Evolutionary conservation across 2,797 vertebrate genomes (phyloP).

Genomic region (Pseudomugil tenellus): DNA sequence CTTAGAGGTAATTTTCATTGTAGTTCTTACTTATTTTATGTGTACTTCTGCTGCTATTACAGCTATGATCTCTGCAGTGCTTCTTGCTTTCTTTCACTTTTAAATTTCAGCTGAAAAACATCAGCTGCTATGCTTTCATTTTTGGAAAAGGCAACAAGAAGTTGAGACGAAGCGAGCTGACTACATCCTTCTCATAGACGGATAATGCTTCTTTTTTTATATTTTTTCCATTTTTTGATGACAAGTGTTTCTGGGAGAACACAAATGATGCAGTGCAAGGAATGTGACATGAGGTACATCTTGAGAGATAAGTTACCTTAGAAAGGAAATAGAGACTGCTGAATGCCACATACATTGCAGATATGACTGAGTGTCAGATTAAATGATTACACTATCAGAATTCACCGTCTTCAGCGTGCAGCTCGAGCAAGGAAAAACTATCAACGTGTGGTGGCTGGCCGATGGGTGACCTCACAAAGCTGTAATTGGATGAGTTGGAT

Average conservation of each 20-base stretch:
- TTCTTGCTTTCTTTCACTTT: background rate
- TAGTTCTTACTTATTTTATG: constrained; percentile 45
- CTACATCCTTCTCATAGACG: constrained; percentile 29
- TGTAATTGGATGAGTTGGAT: constrained; percentile 34
- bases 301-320: constrained; percentile 26
- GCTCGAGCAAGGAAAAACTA: background rate
- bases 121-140: constrained; percentile 6
- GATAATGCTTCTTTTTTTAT: constrained; percentile 17
- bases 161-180: constrained; percentile 27
- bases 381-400: constrained; percentile 39
- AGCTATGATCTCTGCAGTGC: background rate
- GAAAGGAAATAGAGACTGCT: constrained; percentile 18
- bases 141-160: constrained; percentile 24
- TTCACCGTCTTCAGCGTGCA: constrained; percentile 10
- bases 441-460: constrained; percentile 21
- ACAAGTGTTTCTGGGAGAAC: constrained; percentile 17
- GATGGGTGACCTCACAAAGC: constrained; percentile 38
- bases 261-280: constrained; percentile 35
- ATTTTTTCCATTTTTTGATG: constrained; percentile 32
- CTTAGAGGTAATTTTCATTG: constrained; percentile 29
- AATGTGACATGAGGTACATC: constrained; percentile 30
- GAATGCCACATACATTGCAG: constrained; percentile 18
- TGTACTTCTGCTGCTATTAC: constrained; percentile 7
- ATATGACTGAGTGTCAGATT: constrained; percentile 32
- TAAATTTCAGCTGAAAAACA: constrained; percentile 31